Base-by-base conservation (phyloP, 2,888 invertebrate species). In the Mechanitis mazaeus region DNA sequence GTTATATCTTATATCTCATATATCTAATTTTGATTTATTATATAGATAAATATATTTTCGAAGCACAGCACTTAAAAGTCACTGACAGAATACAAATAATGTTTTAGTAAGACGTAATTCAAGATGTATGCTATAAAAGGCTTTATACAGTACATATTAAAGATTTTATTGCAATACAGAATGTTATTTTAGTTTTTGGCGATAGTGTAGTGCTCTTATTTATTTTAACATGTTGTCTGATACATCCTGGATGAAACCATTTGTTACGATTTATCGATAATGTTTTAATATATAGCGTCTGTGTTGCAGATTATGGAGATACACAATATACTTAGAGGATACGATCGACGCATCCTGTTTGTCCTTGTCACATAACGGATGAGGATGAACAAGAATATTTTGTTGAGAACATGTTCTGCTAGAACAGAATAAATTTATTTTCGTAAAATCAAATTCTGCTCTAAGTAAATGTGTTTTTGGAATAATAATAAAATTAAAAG, bases 161-260 rank as follows among this genome's bases (percentile, higher is more conserved):
- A 56, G 64, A 46, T 12, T 28, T 57, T 46, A 46, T 58, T 61
- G 59, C 33, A 59, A 31, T 56, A 50, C 55, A 35, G 42, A 11
- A 9, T 45, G 77, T 80, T 83, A 85, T 80, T 85, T 85, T 83
- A 84, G 85, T 81, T 84, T 77, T 78, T 81, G 76, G 77, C 68
- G 68, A 74, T 75, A 76, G 63, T 58, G 64, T 63, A 67, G 64
- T 66, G 72, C 73, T 75, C 85, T 85, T 85, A 86, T 87, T 86
- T 87, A 86, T 87, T 87, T 86, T 80, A 85, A 85, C 84, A 81
- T 85, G 84, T 83, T 83, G 82, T 84, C 85, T 78, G 75, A 68
- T 73, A 76, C 81, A 80, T 87, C 86, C 87, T 84, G 80, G 71
- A 75, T 79, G 78, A 78, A 79, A 79, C 77, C 78, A 80, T 75